Evolutionary conservation across 2,113 vertebrate species (phyloP).

Genomic region (Equus przewalskii): DNA sequence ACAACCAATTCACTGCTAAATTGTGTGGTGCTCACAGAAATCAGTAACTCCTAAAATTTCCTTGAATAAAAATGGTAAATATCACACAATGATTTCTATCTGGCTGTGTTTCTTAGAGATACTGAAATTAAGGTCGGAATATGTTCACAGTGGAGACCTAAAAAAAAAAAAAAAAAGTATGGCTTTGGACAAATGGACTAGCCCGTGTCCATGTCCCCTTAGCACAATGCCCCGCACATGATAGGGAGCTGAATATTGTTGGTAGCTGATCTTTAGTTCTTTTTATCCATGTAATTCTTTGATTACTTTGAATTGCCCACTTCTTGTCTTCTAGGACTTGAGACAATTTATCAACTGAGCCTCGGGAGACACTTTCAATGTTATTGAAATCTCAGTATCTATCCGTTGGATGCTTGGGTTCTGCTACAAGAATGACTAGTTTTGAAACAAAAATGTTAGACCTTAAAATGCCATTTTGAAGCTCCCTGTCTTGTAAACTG

Average conservation of each 20-base stretch:
- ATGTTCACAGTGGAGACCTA: not conserved
- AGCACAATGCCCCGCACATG: not conserved
- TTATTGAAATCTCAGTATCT: not conserved
- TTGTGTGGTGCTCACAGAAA: not conserved
- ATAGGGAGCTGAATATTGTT: not conserved
- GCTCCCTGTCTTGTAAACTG: not conserved
- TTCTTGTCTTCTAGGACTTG: constrained; percentile 7
- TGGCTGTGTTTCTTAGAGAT: not conserved
- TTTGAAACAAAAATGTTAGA: not conserved
- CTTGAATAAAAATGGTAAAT: not conserved
- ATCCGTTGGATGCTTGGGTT: not conserved
- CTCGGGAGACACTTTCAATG: not conserved
- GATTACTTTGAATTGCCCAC: not conserved
- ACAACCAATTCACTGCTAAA: not conserved
- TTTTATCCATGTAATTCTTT: not conserved
- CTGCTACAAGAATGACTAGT: not conserved
- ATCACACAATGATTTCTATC: not conserved
- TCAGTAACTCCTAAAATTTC: not conserved
- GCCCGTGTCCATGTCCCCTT: not conserved
- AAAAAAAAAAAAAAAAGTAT: not conserved
- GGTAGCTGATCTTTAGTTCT: not conserved
- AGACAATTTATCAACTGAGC: not conserved
- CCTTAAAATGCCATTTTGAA: not conserved
- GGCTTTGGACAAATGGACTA: not conserved
- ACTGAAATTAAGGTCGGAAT: not conserved